phyloP scores from a whole-genome alignment of 2,113 vertebrate genomes.

The Phalacrocorax carbo region DNA sequence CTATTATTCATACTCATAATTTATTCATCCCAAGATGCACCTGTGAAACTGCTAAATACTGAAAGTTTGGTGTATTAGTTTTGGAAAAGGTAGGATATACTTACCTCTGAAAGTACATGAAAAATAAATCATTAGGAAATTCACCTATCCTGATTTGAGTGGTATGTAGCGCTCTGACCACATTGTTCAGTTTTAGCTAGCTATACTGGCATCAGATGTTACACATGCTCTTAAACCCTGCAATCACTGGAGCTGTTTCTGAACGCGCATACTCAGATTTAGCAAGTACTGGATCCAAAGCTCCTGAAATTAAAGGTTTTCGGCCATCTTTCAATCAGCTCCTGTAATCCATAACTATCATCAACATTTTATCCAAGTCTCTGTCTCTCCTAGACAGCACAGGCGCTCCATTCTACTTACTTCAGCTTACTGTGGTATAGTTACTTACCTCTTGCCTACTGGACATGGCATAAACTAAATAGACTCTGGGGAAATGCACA shows the following conservation, averaged over 20 bases:
- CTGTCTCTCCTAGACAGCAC: too few species aligned
- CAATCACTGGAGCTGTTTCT: not conserved
- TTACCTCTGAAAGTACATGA: not conserved
- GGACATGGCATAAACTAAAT: rapidly evolving
- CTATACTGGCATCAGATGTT: too few species aligned
- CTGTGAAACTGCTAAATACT: not conserved
- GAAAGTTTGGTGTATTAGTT: not conserved
- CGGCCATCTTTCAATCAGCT: not conserved
- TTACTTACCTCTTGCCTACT: rapidly evolving
- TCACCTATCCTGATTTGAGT: not conserved
- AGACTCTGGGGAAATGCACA: rapidly evolving
- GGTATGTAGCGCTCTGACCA: not conserved
- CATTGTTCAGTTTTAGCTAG: not conserved
- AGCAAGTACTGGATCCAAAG: not conserved
- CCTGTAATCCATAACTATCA: not conserved
- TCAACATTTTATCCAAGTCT: not conserved
- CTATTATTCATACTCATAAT: not conserved
- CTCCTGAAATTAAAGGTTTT: not conserved
- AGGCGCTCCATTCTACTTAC: not conserved
- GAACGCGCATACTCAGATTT: not conserved
- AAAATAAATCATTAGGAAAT: not conserved
- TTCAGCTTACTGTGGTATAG: not conserved
- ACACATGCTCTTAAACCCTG: not conserved
- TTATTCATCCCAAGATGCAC: not conserved
- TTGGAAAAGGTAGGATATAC: not conserved